Evolutionary conservation across 2,113 vertebrate genomes (phyloP).

Genomic region (Copsychus sechellarum): DNA sequence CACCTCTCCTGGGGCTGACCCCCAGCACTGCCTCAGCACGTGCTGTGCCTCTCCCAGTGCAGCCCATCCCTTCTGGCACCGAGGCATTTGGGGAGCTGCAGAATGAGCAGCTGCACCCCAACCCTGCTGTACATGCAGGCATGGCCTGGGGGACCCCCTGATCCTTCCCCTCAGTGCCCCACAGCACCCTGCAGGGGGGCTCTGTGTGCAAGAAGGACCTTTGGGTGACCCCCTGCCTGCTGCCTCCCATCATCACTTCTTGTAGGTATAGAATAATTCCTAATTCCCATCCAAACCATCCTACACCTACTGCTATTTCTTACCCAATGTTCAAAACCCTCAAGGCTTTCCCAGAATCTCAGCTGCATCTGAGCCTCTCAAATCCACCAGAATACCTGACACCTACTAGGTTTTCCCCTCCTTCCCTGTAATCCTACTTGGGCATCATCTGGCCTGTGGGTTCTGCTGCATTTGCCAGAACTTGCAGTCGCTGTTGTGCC

Average conservation of each 20-base stretch:
- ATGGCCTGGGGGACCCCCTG: fast-evolving
- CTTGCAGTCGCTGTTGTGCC: not conserved
- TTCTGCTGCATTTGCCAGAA: not conserved
- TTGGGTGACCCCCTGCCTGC: not conserved
- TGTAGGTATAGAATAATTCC: not conserved
- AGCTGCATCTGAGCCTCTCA: not conserved
- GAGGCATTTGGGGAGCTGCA: not conserved
- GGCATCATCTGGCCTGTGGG: not conserved
- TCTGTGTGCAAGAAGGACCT: not conserved
- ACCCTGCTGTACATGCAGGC: not conserved
- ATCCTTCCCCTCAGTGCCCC: not conserved
- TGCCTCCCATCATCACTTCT: not conserved
- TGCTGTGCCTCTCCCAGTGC: not conserved
- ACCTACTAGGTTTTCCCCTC: not conserved
- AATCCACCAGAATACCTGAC: not conserved
- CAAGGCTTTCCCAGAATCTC: not conserved
- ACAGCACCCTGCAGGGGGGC: not conserved
- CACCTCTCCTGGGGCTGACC: not conserved
- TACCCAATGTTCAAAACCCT: not conserved
- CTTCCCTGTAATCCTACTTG: not conserved
- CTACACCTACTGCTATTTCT: fast-evolving
- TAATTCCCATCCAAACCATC: not conserved
- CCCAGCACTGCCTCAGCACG: not conserved
- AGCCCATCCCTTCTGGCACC: not conserved
- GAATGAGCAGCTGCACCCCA: not conserved